Evolutionary conservation across 2,797 vertebrate species (phyloP).

Genomic region (Coluber constrictor): DNA sequence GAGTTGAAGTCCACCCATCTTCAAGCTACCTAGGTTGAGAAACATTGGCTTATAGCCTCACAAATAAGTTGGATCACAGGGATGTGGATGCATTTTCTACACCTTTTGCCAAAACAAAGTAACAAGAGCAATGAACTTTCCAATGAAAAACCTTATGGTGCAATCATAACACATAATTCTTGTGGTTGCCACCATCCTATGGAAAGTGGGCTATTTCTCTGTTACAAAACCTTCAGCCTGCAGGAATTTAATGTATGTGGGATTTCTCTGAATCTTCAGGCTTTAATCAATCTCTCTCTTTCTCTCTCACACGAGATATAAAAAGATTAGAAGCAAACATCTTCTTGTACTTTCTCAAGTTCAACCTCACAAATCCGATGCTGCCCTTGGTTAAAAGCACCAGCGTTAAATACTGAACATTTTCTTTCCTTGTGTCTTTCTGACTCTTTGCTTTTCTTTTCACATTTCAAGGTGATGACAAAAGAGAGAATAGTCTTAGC

Average conservation of each 20-base stretch:
- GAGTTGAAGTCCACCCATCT: too few relatives aligned
- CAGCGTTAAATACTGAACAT: conserved; percentile 42
- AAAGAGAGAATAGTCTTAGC: conserved; percentile 75
- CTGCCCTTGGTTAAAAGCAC: conserved; percentile 41
- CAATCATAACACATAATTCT: conserved; percentile 40
- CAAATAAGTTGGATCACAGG: background rate
- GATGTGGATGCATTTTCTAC: conserved; percentile 19
- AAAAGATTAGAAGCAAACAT: conserved; percentile 40
- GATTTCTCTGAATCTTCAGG: conserved; percentile 11
- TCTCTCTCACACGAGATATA: conserved; percentile 17
- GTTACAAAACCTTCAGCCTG: conserved; percentile 26
- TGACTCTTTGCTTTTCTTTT: conserved; percentile 64
- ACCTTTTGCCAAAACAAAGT: conserved; percentile 16
- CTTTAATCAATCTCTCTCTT: background rate
- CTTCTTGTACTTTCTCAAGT: conserved; percentile 32
- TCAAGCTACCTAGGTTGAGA: too few relatives aligned
- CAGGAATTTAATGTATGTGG: conserved; percentile 16
- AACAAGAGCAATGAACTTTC: conserved; percentile 25
- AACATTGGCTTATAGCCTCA: background rate
- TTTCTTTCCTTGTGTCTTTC: conserved; percentile 54
- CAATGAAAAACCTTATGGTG: conserved; percentile 18
- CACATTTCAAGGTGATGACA: conserved; percentile 78
- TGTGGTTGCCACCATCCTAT: background rate
- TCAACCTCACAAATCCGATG: conserved; percentile 49
- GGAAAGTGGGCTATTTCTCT: conserved; percentile 35